Percentiles rank a stretch among this genome's conserved stretches.
phyloP scores from a whole-genome alignment of 2,797 vertebrate species.

The Steatocranus sp. region DNA sequence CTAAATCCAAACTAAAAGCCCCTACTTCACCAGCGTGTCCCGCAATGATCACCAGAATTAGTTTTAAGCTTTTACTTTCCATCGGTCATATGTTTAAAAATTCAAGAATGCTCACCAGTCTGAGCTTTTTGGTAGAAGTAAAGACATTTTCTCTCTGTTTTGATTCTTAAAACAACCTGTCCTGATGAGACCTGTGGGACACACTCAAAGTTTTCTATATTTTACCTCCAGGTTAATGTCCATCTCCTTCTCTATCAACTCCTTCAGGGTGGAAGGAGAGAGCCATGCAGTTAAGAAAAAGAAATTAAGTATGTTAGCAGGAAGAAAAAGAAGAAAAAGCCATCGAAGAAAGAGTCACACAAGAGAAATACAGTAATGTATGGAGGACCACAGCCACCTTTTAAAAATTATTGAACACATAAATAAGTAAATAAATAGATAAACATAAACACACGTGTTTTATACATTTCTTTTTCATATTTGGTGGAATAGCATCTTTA shows the following conservation, averaged over 20 bases:
- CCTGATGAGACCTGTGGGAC: neutral
- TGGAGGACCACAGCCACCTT: neutral
- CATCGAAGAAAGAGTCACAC: neutral
- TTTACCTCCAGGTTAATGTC: constrained; percentile 77
- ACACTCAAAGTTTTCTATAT: neutral
- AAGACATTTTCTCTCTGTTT: neutral
- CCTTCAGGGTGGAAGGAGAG: constrained; percentile 58
- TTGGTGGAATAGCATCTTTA: neutral
- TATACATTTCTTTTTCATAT: neutral
- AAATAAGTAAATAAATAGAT: neutral
- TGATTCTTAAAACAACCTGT: neutral
- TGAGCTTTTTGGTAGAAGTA: neutral
- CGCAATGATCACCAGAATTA: neutral
- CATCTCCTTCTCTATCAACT: constrained; percentile 79
- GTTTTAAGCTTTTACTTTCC: neutral
- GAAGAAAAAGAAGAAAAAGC: neutral
- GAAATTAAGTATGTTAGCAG: neutral
- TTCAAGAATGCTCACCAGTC: neutral
- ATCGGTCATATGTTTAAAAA: neutral
- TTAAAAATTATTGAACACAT: neutral
- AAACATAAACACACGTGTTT: neutral
- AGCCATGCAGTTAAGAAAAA: constrained; percentile 45
- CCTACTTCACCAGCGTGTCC: neutral
- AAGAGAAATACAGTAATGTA: neutral
- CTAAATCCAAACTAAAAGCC: neutral